These are phyloP conservation scores for Venustoraphidia nigricollis DNA, from an alignment of 2,888 invertebrate species.

Conservation along the genomic window DNA sequence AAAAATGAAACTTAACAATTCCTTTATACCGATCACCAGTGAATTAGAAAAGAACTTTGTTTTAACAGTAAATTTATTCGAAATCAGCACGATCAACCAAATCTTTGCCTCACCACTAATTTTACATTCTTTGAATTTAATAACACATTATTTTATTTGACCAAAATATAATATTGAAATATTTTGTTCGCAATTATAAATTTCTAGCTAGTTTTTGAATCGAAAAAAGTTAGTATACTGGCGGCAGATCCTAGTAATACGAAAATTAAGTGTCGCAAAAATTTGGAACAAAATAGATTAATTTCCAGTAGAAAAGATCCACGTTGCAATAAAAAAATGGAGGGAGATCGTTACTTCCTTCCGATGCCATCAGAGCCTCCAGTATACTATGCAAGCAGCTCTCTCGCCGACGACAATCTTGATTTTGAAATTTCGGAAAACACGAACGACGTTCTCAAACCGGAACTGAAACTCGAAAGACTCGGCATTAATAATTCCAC, in stretches of 20 bases:
- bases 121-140: too few species aligned
- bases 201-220: constrained; percentile 49
- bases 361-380: too few species aligned
- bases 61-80: too few species aligned
- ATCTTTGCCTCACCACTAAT: too few species aligned
- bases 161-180: neutral
- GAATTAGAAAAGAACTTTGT: too few species aligned
- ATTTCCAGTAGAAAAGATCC: too few species aligned
- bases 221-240: constrained; percentile 49
- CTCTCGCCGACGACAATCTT: neutral
- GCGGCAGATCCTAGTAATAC: constrained; percentile 50
- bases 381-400: constrained; percentile 22
- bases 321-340: too few species aligned
- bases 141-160: too few species aligned
- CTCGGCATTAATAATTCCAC: constrained; percentile 40
- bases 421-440: constrained; percentile 14
- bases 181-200: neutral
- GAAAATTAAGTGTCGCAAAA: constrained; percentile 38
- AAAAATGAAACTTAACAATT: too few species aligned
- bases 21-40: too few species aligned
- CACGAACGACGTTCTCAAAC: constrained; percentile 25
- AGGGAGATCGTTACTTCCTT: too few species aligned
- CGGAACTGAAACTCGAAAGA: constrained; percentile 34
- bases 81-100: too few species aligned
- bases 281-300: constrained; percentile 25